Base-by-base conservation (phyloP, 1,140 invertebrate species). In the Globodera ellingtonae region DNA sequence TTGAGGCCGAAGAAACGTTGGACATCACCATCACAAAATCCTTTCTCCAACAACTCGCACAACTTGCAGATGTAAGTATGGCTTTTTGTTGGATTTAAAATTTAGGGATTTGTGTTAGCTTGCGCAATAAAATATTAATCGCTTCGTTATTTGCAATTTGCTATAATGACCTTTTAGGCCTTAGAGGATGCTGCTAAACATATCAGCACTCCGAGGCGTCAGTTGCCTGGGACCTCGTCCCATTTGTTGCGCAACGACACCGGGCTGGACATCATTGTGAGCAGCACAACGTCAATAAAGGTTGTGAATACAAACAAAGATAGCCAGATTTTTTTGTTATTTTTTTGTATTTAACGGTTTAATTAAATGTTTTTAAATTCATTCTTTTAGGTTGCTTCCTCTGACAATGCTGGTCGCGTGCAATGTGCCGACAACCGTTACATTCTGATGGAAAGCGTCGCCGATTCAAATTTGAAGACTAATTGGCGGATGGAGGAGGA, bases 21-120 rank as follows among this genome's bases (percentile, higher is more conserved):
- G 89, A 91, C 80, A 81, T 91, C 5, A 91, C 95, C 2, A 90
- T 98, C 18, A 96, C 95, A 2, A 97, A 96, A 91, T 94, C 94
- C 0, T 94, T 94, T 82, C 90, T 98, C 35, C 93, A 95, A 84
- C 91, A 93, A 13, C 84, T 93, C 47, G 90, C 86, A n/a, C 90
- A 90, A 67, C 87, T 93, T 10, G 90, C 90, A n/a, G 90, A 92
- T 86, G 91, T 92, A 47, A 72, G 71, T 82, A 10, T 35, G 35
- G 35, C 35, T 24, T 21, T 71, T 80, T 69, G 18, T 35, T 35
- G 59, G 18, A 6, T 75, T 71, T n/a, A n/a, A 1, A 10, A 24
- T 75, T 9, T 67, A 81, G n/a, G 35, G 21, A 82, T 15, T 6
- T 4, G 71, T 52, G 50, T 52, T 13, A 13, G 10, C 50, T 52